A percentile compares a stretch with the other conserved stretches of the same genome.
These are phyloP conservation scores for Sturmia bella DNA, from an alignment of 2,888 invertebrate genomes.

Conservation along the genomic window DNA sequence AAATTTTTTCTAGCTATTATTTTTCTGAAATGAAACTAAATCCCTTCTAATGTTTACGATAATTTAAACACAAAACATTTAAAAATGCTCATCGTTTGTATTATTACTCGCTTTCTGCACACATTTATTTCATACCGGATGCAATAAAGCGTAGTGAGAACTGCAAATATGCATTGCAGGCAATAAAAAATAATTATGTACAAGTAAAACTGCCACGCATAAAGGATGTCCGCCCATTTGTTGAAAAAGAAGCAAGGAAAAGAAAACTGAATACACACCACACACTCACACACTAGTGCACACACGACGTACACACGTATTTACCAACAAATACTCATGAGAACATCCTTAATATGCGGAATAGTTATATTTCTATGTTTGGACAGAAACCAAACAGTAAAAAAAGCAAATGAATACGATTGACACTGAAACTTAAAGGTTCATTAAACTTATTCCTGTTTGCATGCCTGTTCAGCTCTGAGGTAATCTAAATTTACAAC, in stretches of 20 bases:
- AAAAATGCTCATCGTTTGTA: slow-evolving; percentile 33
- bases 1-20: neutral
- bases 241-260: slow-evolving; percentile 19
- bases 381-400: slow-evolving; percentile 8
- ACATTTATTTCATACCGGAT: slow-evolving; percentile 63
- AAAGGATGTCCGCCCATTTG: slow-evolving; percentile 70
- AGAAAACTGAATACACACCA: slow-evolving; percentile 19
- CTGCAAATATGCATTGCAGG: slow-evolving; percentile 66
- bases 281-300: neutral
- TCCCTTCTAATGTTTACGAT: slow-evolving; percentile 6
- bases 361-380: slow-evolving; percentile 29
- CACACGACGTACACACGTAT: neutral
- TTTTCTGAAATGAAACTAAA: neutral
- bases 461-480: slow-evolving; percentile 20
- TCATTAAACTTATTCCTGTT: slow-evolving; percentile 27
- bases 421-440: slow-evolving; percentile 12
- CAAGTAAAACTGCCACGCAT: slow-evolving; percentile 68
- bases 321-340: neutral
- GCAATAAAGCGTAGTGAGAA: slow-evolving; percentile 68
- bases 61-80: slow-evolving; percentile 5
- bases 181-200: slow-evolving; percentile 71
- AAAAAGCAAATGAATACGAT: slow-evolving; percentile 14
- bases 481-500: slow-evolving; percentile 20
- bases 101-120: slow-evolving; percentile 41
- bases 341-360: slow-evolving; percentile 32